Evolutionary conservation across 2,797 vertebrate genomes (phyloP), one percentile per base, ranked within the genome.

Genomic region (Sibirionetta formosa): DNA sequence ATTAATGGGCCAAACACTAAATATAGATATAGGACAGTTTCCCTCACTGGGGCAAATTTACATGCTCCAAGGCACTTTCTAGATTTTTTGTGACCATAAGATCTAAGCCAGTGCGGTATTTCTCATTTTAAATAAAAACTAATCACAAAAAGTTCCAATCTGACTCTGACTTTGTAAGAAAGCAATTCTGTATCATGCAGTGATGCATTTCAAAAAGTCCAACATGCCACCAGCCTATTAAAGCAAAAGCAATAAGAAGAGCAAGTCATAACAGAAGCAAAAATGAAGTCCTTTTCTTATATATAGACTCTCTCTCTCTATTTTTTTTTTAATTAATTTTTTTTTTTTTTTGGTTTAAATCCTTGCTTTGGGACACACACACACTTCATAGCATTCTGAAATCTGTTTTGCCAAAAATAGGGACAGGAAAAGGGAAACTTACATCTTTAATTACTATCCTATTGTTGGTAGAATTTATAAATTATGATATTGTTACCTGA

Each of bases 401-500:
- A 93, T 94, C 51, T 91, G 68, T 89, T 86, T 95, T 96, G 51
- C 77, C 86, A 73, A 84, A 97, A 96, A 91, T 66, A 88, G 57
- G 91, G 87, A 94, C 64, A 85, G 65, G 76, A 79, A 88, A 92
- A 96, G 58, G 71, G 73, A 92, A 97, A 92, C 86, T 76, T 80
- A 70, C 82, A 83, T 96, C 91, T 88, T 97, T 97, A 98, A 98
- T 98, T 97, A 97, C 95, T 97, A 93, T 87, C 88, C 82, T 94
- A 94, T 97, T 98, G 97, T 98, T 98, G 94, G 96, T 95, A 92
- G 85, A 97, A 97, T 95, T 95, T 96, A 97, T 96, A 98, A 98
- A 97, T 98, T 96, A 98, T 96, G 96, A 98, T 97, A 96, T 96
- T 96, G 96, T 97, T 98, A 98, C 98, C 98, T 97, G 96, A 98